These are phyloP conservation scores for Ptilorrhoa leucosticta DNA, from an alignment of 2,113 vertebrate genomes.

Conservation along the genomic window DNA sequence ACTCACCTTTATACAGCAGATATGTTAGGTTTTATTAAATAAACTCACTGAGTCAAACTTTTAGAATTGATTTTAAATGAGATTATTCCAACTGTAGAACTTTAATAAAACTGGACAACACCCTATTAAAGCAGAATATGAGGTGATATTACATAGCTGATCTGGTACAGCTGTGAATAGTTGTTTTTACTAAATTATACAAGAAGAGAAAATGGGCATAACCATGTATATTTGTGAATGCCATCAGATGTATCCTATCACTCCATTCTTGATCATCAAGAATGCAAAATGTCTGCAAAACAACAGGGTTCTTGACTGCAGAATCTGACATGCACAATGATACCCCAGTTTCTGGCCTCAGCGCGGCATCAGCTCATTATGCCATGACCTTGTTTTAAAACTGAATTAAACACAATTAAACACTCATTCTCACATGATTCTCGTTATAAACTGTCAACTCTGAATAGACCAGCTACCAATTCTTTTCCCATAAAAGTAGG, in stretches of 20 bases:
- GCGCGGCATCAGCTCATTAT: not conserved
- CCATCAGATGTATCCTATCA: not conserved
- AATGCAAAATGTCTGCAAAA: not conserved
- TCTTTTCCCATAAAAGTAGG: not conserved
- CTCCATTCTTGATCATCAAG: not conserved
- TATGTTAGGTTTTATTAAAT: not conserved
- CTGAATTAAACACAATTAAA: not conserved
- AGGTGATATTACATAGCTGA: not conserved
- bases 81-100: not conserved
- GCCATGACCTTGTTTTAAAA: not conserved
- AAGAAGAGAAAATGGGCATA: not conserved
- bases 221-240: not conserved
- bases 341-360: not conserved
- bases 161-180: not conserved
- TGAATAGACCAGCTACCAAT: not conserved
- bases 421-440: not conserved
- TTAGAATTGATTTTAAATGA: not conserved
- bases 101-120: not conserved
- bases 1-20: not conserved
- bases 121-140: not conserved
- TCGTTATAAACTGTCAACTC: not conserved
- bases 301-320: accelerated
- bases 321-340: not conserved
- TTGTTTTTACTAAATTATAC: not conserved
- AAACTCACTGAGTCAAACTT: not conserved